These are phyloP conservation scores for Diuraphis noxia DNA, from an alignment of 1,140 invertebrate genomes.

Conservation along the genomic window DNA sequence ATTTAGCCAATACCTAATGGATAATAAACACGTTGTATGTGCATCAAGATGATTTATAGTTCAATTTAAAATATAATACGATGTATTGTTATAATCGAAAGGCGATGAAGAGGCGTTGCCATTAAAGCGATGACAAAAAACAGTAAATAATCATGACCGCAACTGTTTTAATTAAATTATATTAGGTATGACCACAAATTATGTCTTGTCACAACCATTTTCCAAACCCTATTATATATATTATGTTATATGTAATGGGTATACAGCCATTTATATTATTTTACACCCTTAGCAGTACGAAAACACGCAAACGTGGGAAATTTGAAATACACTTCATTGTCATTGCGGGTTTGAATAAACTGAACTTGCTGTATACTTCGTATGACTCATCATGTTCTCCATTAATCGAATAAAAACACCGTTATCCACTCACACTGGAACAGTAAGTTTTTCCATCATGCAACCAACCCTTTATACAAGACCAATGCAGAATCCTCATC, in stretches of 20 bases:
- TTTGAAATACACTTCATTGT: conserved; percentile 1
- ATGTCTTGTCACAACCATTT: background rate
- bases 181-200: background rate
- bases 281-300: background rate
- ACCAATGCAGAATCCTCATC: background rate
- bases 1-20: background rate
- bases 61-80: background rate
- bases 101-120: background rate
- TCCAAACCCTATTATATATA: background rate
- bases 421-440: background rate
- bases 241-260: background rate
- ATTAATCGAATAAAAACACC: conserved; percentile 40
- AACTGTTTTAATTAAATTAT: background rate
- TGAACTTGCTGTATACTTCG: background rate
- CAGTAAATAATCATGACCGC: background rate
- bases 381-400: conserved; percentile 39
- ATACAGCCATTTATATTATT: conserved; percentile 1
- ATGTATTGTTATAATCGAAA: background rate
- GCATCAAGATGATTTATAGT: background rate
- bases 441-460: background rate
- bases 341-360: background rate
- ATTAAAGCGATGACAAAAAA: background rate
- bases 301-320: conserved; percentile 36
- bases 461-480: conserved; percentile 17
- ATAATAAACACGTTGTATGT: conserved; percentile 1